These are phyloP conservation scores for Apotomis capreana DNA, from an alignment of 2,888 invertebrate species.

Conservation along the genomic window DNA sequence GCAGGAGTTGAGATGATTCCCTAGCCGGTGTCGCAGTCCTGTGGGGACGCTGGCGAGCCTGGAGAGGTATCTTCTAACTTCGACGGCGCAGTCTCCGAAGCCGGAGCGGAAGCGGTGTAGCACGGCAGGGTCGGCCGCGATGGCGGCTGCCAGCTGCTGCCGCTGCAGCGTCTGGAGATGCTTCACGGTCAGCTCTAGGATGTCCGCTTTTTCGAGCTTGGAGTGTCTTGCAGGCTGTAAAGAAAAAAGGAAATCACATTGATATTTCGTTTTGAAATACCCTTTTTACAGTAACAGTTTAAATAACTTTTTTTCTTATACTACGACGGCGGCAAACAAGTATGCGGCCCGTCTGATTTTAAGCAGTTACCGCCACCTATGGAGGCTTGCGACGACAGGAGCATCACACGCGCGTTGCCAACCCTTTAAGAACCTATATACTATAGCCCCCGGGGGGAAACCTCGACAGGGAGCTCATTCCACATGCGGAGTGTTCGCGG, in stretches of 20 bases:
- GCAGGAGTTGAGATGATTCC: conserved; percentile 86
- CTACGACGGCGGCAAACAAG: too few relatives aligned
- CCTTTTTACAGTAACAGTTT: too few relatives aligned
- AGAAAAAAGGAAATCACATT: neutral
- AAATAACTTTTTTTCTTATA: too few relatives aligned
- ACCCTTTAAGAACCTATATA: too few relatives aligned
- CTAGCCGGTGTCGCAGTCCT: conserved; percentile 85
- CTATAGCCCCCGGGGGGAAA: too few relatives aligned
- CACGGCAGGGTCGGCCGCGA: conserved; percentile 92
- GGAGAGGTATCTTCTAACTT: conserved; percentile 89
- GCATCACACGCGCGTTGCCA: too few relatives aligned
- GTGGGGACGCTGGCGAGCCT: conserved; percentile 85
- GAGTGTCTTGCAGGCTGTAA: conserved; percentile 95
- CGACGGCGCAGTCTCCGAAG: conserved; percentile 94
- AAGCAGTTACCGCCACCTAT: too few relatives aligned
- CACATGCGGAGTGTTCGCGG: too few relatives aligned
- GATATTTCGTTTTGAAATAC: neutral
- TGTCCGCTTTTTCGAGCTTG: conserved; percentile 98
- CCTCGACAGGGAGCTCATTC: too few relatives aligned
- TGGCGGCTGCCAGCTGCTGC: conserved; percentile 92
- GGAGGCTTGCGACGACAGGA: too few relatives aligned
- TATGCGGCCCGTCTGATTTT: too few relatives aligned
- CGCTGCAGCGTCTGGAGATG: conserved; percentile 95
- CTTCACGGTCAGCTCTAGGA: conserved; percentile 96
- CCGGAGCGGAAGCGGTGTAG: conserved; percentile 93